Evolutionary conservation across 2,797 vertebrate species (phyloP), one percentile per base, ranked within the genome.

Genomic region (Denticeps clupeoides): DNA sequence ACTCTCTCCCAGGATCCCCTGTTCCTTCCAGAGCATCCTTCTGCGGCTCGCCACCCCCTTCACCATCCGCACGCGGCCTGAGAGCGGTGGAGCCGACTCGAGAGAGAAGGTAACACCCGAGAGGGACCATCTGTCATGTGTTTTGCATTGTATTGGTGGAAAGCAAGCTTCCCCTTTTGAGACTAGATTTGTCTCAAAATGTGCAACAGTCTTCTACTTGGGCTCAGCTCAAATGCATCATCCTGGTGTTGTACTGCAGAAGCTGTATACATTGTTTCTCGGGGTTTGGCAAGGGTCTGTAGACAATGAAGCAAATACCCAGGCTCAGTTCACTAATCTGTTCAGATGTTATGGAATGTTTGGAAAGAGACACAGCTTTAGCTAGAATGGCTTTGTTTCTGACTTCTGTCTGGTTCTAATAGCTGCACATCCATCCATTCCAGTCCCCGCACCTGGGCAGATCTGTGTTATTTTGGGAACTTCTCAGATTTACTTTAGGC

Each of bases 51-150:
- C 93, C 18, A 95, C 94, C 1, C 95, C 95, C 0, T 99, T 99
- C 71, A 90, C 96, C 54, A 97, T 99, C 68, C 84, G 90, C 27
- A 93, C 90, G 48, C 87, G 82, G 66, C 85, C 85, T 0, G 90
- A 94, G 26, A 74, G 76, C 50, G 79, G 86, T 6, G 77, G 77
- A 53, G 53, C 82, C 9, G 93, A 89, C 65, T 86, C 79, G 74
- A 89, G 89, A 71, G 93, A 98, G 61, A 97, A 97, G 90, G 94
- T 99, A 87, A 71, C n/a, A n/a, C n/a, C n/a, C n/a, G n/a, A n/a
- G n/a, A n/a, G n/a, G n/a, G n/a, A n/a, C n/a, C n/a, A n/a, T n/a
- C n/a, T n/a, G n/a, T n/a, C n/a, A n/a, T n/a, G n/a, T n/a, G n/a
- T n/a, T n/a, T n/a, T n/a, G n/a, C n/a, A n/a, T n/a, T n/a, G n/a